Evolutionary conservation across 2,888 invertebrate genomes (phyloP), one percentile per base, ranked within the genome.

Genomic region (Cenopis cana): DNA sequence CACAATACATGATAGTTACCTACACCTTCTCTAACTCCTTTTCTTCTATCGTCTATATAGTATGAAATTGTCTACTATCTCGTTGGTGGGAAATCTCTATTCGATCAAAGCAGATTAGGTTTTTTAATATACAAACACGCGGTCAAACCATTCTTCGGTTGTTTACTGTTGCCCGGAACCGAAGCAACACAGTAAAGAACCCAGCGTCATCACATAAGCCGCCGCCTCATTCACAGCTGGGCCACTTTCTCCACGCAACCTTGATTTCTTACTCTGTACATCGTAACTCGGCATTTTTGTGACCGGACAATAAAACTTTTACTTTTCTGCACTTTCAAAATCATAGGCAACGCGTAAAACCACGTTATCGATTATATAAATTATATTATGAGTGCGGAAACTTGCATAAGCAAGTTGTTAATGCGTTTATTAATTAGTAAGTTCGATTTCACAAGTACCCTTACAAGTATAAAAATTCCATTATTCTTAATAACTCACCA

Each of bases 161-260:
- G n/a, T n/a, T n/a, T n/a, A n/a, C 36, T 24, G 41, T 38, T 59
- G 73, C 71, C 74, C 73, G 69, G 62, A 64, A 50, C 46, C 49
- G 17, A 55, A 61, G 61, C 49, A 62, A 69, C 61, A 64, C 69
- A 50, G 71, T 71, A 71, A 71, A 62, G 67, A 64, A 73, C 72
- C 73, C 77, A 79, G 73, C 77, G 76, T 73, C 78, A 81, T 79
- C 80, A 82, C 82, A 81, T 55, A 78, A 55, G 71, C 70, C 73
- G 72, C 74, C 76, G 76, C 77, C 77, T 74, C 81, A 76, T 78
- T 79, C 82, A 75, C 76, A 82, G 84, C 86, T 89, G 83, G 89
- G 91, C 85, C 90, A 93, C 92, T 93, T 92, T 92, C 92, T 90
- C 91, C 81, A 78, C 75, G 82, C 90, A 90, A 89, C 92, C 92